A percentile compares a stretch with the other conserved stretches of the same genome.
Conservation (phyloP, 2,888 invertebrate genomes). For the Petrophora chlorosata region DNA sequence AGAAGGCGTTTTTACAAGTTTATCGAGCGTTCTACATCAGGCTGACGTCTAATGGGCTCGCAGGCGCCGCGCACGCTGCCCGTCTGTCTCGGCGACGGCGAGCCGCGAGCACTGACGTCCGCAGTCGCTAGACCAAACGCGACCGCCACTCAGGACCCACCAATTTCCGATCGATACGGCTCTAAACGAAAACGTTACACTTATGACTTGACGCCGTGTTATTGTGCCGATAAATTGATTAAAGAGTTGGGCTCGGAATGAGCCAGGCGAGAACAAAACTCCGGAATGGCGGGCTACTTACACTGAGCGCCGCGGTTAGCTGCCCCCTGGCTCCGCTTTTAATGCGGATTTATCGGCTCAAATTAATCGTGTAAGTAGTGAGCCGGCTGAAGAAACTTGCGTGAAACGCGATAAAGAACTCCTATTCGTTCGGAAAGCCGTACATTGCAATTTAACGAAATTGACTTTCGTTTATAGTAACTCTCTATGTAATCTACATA, state of each 20-base stretch:
- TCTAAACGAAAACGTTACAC: slow-evolving; percentile 38
- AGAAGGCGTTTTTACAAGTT: slow-evolving; percentile 83
- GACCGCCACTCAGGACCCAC: slow-evolving; percentile 53
- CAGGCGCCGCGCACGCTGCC: slow-evolving; percentile 80
- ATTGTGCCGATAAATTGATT: slow-evolving; percentile 49
- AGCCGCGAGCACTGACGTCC: slow-evolving; percentile 57
- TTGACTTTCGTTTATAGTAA: slow-evolving; percentile 55
- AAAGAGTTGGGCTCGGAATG: slow-evolving; percentile 53
- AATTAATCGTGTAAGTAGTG: slow-evolving; percentile 82
- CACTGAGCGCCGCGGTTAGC: slow-evolving; percentile 70
- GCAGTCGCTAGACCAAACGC: slow-evolving; percentile 48
- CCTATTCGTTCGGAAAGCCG: slow-evolving; percentile 63
- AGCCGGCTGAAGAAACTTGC: slow-evolving; percentile 73
- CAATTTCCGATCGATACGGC: slow-evolving; percentile 60
- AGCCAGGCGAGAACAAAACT: slow-evolving; percentile 66
- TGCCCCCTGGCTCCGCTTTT: slow-evolving; percentile 74
- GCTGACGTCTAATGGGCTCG: slow-evolving; percentile 78
- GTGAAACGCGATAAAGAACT: slow-evolving; percentile 77
- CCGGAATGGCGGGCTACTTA: slow-evolving; percentile 67
- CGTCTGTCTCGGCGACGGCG: slow-evolving; percentile 71
- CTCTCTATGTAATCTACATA: slow-evolving; percentile 14
- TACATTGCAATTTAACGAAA: slow-evolving; percentile 67
- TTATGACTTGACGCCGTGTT: slow-evolving; percentile 32
- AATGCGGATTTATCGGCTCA: slow-evolving; percentile 82
- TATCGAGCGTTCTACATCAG: slow-evolving; percentile 82